Percentiles rank a stretch among this genome's conserved stretches.
These are phyloP conservation scores for Tachina lurida DNA, from an alignment of 2,888 invertebrate species.

Conservation along the genomic window DNA sequence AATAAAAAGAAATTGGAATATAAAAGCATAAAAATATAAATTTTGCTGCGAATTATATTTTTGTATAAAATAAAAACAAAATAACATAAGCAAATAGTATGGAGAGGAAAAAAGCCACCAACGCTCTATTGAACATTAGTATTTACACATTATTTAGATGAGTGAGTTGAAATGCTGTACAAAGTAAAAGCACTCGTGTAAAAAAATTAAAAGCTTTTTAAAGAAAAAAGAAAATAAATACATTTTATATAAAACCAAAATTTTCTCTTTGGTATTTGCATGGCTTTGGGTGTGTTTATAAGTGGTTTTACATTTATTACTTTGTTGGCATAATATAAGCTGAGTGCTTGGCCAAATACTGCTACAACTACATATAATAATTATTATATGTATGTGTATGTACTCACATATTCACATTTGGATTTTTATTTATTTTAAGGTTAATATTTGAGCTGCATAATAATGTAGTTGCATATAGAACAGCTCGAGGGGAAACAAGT, in stretches of 20 bases:
- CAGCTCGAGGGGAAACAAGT: neutral
- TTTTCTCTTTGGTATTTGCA: slow-evolving; percentile 13
- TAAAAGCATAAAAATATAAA: slow-evolving; percentile 24
- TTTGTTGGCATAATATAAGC: slow-evolving; percentile 31
- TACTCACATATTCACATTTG: neutral
- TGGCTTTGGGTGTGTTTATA: neutral
- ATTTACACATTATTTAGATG: slow-evolving; percentile 62
- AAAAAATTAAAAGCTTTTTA: slow-evolving; percentile 66
- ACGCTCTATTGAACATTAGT: slow-evolving; percentile 55
- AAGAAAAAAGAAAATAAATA: slow-evolving; percentile 10
- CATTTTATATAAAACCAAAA: slow-evolving; percentile 30
- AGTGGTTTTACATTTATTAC: slow-evolving; percentile 44
- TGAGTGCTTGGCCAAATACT: slow-evolving; percentile 53
- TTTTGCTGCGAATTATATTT: slow-evolving; percentile 28
- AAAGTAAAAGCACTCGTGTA: slow-evolving; percentile 64
- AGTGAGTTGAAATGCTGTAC: slow-evolving; percentile 48
- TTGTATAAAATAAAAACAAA: neutral
- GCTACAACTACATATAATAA: slow-evolving; percentile 3
- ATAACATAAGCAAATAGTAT: neutral
- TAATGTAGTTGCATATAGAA: neutral
- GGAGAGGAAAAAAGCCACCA: neutral
- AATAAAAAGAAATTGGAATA: slow-evolving; percentile 4
- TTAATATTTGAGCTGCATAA: slow-evolving; percentile 23
- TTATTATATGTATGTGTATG: neutral
- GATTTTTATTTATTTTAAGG: slow-evolving; percentile 25